A percentile compares a stretch with the other conserved stretches of the same genome.
Conservation (phyloP, 1,140 invertebrate species). For the Kradibia gibbosae region DNA sequence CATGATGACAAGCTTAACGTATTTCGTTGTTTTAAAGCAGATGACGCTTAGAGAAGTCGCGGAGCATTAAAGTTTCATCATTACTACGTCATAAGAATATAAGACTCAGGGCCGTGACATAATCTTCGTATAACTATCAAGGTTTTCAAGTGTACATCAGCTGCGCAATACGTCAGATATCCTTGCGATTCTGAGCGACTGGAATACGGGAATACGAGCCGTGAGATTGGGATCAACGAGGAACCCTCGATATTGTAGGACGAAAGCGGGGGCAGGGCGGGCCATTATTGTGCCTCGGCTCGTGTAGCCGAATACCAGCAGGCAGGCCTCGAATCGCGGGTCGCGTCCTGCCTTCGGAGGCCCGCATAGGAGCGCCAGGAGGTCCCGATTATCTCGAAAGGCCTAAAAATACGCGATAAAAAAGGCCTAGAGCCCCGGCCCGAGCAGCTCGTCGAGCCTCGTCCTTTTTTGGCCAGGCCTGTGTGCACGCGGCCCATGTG, state of each 20-base stretch:
- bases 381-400: background rate
- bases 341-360: no score
- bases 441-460: background rate
- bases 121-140: background rate
- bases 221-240: no score
- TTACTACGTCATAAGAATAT: conserved; percentile 9
- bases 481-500: background rate
- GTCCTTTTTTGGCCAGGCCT: conserved; percentile 48
- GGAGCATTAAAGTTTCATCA: conserved; percentile 24
- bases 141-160: background rate
- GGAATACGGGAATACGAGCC: background rate
- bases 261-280: background rate
- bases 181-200: background rate
- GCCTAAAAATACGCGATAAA: conserved; percentile 4
- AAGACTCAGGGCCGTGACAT: conserved; percentile 8
- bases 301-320: background rate
- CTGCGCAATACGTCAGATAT: conserved; percentile 1
- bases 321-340: background rate
- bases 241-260: no score
- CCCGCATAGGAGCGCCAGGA: background rate
- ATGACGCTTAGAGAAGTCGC: background rate
- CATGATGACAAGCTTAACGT: background rate
- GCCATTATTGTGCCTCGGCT: background rate
- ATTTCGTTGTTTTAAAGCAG: background rate
- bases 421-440: background rate